These are phyloP conservation scores for Harpalus rufipes DNA, from an alignment of 2,888 invertebrate species.

Conservation along the genomic window DNA sequence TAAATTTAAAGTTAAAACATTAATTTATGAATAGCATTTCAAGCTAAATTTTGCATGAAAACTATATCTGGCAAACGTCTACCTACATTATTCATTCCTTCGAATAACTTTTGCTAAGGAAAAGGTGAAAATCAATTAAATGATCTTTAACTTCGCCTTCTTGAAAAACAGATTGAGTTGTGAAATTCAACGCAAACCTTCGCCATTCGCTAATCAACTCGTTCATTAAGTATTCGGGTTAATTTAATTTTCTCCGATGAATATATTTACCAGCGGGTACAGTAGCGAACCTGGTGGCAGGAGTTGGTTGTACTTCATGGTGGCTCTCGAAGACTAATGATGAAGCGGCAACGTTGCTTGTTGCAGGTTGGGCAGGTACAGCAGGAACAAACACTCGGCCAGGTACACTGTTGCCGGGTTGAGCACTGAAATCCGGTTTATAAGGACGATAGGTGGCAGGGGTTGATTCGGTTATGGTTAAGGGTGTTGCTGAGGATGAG, in stretches of 20 bases:
- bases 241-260: constrained; percentile 65
- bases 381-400: constrained; percentile 54
- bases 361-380: constrained; percentile 1
- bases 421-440: constrained; percentile 28
- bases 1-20: too few relatives aligned
- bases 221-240: constrained; percentile 65
- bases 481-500: constrained; percentile 18
- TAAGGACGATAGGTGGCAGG: constrained; percentile 30
- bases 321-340: constrained; percentile 61
- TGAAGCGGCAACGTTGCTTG: constrained; percentile 45
- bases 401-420: constrained; percentile 22
- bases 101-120: background rate
- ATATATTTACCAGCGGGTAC: constrained; percentile 64
- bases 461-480: constrained; percentile 33
- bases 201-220: constrained; percentile 59
- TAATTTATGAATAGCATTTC: too few relatives aligned
- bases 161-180: constrained; percentile 52
- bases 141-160: background rate
- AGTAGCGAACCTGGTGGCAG: constrained; percentile 42
- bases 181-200: constrained; percentile 55
- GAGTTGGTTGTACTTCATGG: constrained; percentile 49
- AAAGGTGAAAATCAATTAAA: background rate
- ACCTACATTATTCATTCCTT: background rate
- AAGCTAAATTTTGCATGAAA: background rate
- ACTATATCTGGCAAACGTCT: background rate